Conservation (phyloP, 2,888 invertebrate genomes). For the Ormyrus thymus region DNA sequence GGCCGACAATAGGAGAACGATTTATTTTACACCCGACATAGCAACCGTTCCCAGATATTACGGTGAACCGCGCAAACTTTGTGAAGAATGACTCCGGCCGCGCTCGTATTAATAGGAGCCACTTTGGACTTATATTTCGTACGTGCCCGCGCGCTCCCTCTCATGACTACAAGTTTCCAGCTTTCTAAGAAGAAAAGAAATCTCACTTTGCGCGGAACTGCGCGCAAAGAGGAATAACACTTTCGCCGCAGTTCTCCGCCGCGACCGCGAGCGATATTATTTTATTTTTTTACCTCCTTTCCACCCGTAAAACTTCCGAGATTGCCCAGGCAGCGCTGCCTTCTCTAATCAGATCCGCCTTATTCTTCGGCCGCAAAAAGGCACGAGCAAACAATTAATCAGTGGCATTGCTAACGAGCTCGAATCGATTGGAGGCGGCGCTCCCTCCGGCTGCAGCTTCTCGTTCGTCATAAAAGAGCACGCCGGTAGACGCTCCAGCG, state of each 20-base stretch:
- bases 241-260: slow-evolving; percentile 24
- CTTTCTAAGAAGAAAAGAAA: slow-evolving; percentile 44
- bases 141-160: slow-evolving; percentile 57
- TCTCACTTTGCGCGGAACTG: slow-evolving; percentile 7
- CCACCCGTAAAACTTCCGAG: not conserved
- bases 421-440: slow-evolving; percentile 32
- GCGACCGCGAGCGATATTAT: slow-evolving; percentile 9
- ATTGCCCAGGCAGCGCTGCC: not conserved
- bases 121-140: slow-evolving; percentile 64
- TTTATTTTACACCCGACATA: slow-evolving; percentile 57
- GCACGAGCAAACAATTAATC: slow-evolving; percentile 37
- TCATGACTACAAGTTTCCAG: slow-evolving; percentile 44
- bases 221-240: slow-evolving; percentile 34
- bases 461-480: slow-evolving; percentile 7
- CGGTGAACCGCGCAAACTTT: slow-evolving; percentile 55
- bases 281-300: not conserved
- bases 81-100: slow-evolving; percentile 62
- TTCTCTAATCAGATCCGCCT: slow-evolving; percentile 17
- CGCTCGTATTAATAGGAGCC: slow-evolving; percentile 63
- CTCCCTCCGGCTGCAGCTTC: slow-evolving; percentile 6
- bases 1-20: slow-evolving; percentile 55
- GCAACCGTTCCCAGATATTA: slow-evolving; percentile 51
- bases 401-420: slow-evolving; percentile 46
- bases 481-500: not conserved
- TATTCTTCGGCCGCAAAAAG: not conserved